These are phyloP conservation scores for Artibeus lituratus DNA, from an alignment of 2,797 vertebrate genomes.

Conservation along the genomic window DNA sequence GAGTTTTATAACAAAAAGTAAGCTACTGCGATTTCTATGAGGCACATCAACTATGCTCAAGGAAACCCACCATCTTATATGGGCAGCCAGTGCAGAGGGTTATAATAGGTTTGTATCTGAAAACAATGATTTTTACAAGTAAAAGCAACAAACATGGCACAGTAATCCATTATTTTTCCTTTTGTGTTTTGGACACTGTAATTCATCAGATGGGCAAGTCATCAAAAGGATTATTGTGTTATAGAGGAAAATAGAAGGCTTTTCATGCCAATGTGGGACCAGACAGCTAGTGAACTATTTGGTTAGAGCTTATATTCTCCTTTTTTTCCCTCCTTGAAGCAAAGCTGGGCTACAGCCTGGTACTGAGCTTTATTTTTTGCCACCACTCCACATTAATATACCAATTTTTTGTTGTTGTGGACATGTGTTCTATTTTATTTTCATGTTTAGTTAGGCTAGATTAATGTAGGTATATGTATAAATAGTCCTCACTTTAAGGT, in stretches of 20 bases:
- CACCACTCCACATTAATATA: neutral
- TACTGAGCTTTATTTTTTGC: neutral
- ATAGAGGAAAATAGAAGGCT: conserved; percentile 56
- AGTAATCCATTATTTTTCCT: conserved; percentile 65
- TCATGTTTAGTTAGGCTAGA: conserved; percentile 18
- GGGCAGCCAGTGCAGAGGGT: neutral
- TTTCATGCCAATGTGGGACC: conserved; percentile 32
- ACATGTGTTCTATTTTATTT: neutral
- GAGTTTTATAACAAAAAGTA: neutral
- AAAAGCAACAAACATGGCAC: conserved; percentile 43
- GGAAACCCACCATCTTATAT: conserved; percentile 49
- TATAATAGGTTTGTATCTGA: conserved; percentile 38
- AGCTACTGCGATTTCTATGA: neutral
- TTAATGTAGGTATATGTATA: neutral
- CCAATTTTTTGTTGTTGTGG: neutral
- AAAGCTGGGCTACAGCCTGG: conserved; percentile 4
- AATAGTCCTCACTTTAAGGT: conserved; percentile 14
- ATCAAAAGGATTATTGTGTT: conserved; percentile 70
- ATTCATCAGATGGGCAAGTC: conserved; percentile 66
- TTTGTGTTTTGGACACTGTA: conserved; percentile 53
- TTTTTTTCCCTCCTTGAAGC: neutral
- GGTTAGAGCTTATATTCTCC: neutral
- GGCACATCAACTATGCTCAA: neutral
- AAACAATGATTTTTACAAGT: conserved; percentile 60
- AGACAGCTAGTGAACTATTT: conserved; percentile 28